Conservation (phyloP, 2,888 invertebrate genomes). For the Callosobruchus maculatus region DNA sequence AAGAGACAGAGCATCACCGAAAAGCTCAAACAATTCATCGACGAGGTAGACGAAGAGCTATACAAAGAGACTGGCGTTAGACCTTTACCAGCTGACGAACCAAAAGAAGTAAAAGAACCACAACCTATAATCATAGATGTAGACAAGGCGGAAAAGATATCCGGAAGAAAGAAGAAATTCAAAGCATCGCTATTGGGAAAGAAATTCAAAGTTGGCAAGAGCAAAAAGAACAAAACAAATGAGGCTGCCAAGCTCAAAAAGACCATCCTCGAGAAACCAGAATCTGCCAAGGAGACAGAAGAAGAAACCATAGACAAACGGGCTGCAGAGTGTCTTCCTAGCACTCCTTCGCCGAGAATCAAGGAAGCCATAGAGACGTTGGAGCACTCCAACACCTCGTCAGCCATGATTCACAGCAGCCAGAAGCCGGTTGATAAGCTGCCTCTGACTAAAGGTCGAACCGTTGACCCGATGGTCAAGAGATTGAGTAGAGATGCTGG, state of each 20-base stretch:
- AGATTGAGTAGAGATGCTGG: conserved; percentile 69
- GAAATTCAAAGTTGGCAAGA: conserved; percentile 33
- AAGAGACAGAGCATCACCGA: conserved; percentile 39
- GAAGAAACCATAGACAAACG: conserved; percentile 28
- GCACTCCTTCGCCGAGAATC: conserved; percentile 41
- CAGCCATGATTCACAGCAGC: conserved; percentile 66
- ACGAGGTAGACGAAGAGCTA: conserved; percentile 41
- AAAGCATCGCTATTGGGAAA: conserved; percentile 27
- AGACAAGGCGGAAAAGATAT: conserved; percentile 45
- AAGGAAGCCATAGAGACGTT: conserved; percentile 54
- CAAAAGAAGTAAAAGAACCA: conserved; percentile 22
- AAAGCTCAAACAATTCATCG: conserved; percentile 41
- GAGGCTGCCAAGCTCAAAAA: conserved; percentile 21
- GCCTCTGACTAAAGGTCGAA: conserved; percentile 66
- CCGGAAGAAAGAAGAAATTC: conserved; percentile 33
- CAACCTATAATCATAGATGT: conserved; percentile 46
- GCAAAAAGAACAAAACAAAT: conserved; percentile 28
- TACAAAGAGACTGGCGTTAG: conserved; percentile 41
- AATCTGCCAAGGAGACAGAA: conserved; percentile 5
- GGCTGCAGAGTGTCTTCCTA: conserved; percentile 3
- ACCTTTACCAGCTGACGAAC: conserved; percentile 17
- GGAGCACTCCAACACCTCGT: conserved; percentile 40
- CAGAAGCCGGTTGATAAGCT: conserved; percentile 67
- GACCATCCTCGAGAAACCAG: conserved; percentile 10
- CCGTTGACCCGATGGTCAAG: conserved; percentile 75